phyloP scores from a whole-genome alignment of 2,113 vertebrate species.

The Megaptera novaeangliae region DNA sequence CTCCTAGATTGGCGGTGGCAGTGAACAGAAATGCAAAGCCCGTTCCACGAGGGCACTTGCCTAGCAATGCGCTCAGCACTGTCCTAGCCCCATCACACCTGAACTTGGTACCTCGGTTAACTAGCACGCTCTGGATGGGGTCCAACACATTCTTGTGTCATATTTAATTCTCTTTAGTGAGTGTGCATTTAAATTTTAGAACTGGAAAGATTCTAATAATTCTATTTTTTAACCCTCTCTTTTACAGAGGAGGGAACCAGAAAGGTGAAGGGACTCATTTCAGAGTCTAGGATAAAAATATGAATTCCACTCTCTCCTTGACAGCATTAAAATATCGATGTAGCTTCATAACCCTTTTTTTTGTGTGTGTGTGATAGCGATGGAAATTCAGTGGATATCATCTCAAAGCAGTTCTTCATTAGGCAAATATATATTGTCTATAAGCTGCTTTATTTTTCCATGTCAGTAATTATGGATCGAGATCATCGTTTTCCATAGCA shows the following conservation, averaged over 20 bases:
- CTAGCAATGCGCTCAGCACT: background rate
- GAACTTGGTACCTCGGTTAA: background rate
- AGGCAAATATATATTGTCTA: background rate
- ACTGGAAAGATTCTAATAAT: background rate
- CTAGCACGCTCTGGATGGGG: background rate
- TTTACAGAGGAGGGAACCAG: background rate
- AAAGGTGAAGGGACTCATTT: background rate
- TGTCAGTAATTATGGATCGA: background rate
- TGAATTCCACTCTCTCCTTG: background rate
- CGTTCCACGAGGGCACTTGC: fast-evolving
- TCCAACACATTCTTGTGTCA: background rate
- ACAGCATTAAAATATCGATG: background rate
- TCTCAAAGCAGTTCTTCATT: background rate
- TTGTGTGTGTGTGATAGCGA: background rate
- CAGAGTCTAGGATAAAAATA: background rate
- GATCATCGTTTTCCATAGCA: background rate
- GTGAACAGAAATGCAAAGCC: background rate
- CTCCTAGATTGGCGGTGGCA: too few species aligned
- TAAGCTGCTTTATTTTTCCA: background rate
- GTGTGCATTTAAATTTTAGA: background rate
- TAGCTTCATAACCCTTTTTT: background rate
- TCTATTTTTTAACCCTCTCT: background rate
- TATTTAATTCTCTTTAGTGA: background rate
- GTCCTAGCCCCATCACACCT: background rate
- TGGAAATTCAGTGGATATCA: background rate